A percentile compares a stretch with the other conserved stretches of the same genome.
These are phyloP conservation scores for Apodemia duryi DNA, from an alignment of 2,888 invertebrate genomes.

Conservation along the genomic window DNA sequence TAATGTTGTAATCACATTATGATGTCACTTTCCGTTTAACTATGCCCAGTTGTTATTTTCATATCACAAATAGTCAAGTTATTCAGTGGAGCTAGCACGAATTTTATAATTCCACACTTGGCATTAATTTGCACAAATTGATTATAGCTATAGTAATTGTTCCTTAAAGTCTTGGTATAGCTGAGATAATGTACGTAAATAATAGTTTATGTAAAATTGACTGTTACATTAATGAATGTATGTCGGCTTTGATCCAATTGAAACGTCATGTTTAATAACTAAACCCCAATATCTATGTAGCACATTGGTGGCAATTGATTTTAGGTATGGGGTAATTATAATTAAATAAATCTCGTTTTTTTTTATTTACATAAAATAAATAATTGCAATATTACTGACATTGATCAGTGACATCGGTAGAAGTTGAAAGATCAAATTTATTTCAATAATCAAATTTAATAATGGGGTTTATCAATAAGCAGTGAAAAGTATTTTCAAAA, in stretches of 20 bases:
- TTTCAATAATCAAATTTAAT: too few species aligned
- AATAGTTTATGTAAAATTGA: slow-evolving; percentile 16
- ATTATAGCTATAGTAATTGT: slow-evolving; percentile 8
- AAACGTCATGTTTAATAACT: neutral
- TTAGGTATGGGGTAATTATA: too few species aligned
- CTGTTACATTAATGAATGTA: neutral
- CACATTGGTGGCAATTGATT: too few species aligned
- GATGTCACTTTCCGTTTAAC: too few species aligned
- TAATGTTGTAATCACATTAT: too few species aligned
- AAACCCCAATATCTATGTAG: too few species aligned
- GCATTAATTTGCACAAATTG: slow-evolving; percentile 3
- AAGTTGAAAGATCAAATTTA: too few species aligned
- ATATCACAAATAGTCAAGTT: neutral
- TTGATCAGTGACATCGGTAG: too few species aligned
- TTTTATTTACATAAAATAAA: too few species aligned
- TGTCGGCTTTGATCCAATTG: neutral
- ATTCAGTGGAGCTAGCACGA: neutral
- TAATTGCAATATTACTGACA: too few species aligned
- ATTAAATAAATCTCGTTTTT: too few species aligned
- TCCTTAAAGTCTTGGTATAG: slow-evolving; percentile 3
- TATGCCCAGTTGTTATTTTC: neutral
- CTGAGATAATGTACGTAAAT: neutral
- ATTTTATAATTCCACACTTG: neutral
- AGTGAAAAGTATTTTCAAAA: neutral
- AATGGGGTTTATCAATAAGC: neutral